Evolutionary conservation across 2,113 vertebrate genomes (phyloP).

Genomic region (Entelurus aequoreus): DNA sequence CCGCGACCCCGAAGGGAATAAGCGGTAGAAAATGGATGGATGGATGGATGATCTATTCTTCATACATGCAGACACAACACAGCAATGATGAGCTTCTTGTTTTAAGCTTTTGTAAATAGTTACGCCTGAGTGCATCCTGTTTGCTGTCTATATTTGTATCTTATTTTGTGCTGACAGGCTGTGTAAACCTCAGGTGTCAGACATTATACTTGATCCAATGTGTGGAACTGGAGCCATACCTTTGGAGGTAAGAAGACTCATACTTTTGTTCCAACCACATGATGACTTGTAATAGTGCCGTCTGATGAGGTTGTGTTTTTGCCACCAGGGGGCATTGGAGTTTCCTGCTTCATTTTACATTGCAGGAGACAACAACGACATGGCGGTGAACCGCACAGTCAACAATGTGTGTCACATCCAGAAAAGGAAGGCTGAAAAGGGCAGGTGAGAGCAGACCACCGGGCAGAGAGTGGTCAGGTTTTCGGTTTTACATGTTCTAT

Average conservation of each 20-base stretch:
- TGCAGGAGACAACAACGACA: slow-evolving; percentile 88
- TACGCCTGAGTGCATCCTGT: not conserved
- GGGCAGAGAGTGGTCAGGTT: no score
- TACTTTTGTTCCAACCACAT: not conserved
- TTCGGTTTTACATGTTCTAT: no score
- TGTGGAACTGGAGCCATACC: slow-evolving; percentile 96
- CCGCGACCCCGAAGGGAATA: no score
- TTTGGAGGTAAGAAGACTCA: slow-evolving; percentile 79
- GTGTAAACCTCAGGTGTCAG: slow-evolving; percentile 84
- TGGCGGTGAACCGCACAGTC: slow-evolving; percentile 88
- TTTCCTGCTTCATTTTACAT: slow-evolving; percentile 85
- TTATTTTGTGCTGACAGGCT: slow-evolving; percentile 71
- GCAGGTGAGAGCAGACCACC: slow-evolving; percentile 50
- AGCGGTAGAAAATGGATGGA: no score
- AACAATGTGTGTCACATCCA: slow-evolving; percentile 87
- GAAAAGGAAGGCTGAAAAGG: slow-evolving; percentile 77
- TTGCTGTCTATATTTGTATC: not conserved
- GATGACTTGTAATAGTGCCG: not conserved
- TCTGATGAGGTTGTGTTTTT: not conserved
- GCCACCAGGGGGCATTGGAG: slow-evolving; percentile 83
- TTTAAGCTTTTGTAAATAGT: not conserved
- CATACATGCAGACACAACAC: not conserved
- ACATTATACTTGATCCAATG: slow-evolving; percentile 95
- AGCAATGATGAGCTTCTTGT: not conserved
- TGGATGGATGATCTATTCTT: no score